phyloP scores from a whole-genome alignment of 2,888 invertebrate species.

The Phragmatobia fuliginosa region DNA sequence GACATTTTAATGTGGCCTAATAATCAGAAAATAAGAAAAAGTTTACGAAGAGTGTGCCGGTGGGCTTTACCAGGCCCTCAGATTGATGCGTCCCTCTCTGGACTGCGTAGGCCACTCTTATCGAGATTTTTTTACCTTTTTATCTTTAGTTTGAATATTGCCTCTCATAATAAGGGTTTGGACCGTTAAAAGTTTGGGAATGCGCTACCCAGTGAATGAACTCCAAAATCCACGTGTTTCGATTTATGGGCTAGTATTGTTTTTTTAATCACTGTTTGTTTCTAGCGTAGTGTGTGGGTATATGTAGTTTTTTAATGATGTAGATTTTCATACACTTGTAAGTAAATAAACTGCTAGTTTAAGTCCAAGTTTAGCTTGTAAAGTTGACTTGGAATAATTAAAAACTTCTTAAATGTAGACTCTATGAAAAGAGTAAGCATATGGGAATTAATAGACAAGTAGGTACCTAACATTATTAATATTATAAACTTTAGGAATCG shows the following conservation, averaged over 20 bases:
- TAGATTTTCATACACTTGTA: not conserved
- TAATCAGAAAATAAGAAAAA: slow-evolving; percentile 80
- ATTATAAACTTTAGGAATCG: too few species aligned
- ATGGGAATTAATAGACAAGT: too few species aligned
- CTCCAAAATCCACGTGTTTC: slow-evolving; percentile 65
- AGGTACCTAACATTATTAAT: too few species aligned
- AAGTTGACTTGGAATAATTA: too few species aligned
- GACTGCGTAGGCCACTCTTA: slow-evolving; percentile 65
- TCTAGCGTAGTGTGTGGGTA: slow-evolving; percentile 30
- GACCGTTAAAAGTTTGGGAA: slow-evolving; percentile 72
- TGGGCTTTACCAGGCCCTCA: slow-evolving; percentile 81
- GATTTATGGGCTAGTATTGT: slow-evolving; percentile 52
- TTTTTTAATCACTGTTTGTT: slow-evolving; percentile 53
- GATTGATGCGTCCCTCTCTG: slow-evolving; percentile 76
- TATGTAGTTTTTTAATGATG: not conserved
- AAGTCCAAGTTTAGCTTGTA: too few species aligned
- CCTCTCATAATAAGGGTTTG: slow-evolving; percentile 77
- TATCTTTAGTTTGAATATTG: slow-evolving; percentile 80
- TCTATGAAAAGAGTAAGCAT: too few species aligned
- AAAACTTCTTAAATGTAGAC: too few species aligned
- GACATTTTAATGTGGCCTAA: slow-evolving; percentile 85
- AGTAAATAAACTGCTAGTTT: too few species aligned
- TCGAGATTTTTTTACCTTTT: slow-evolving; percentile 73
- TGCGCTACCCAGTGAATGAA: slow-evolving; percentile 72
- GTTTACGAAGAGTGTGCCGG: slow-evolving; percentile 72